Conservation (phyloP, 1,140 invertebrate species). For the Panagrolaimus sp. region DNA sequence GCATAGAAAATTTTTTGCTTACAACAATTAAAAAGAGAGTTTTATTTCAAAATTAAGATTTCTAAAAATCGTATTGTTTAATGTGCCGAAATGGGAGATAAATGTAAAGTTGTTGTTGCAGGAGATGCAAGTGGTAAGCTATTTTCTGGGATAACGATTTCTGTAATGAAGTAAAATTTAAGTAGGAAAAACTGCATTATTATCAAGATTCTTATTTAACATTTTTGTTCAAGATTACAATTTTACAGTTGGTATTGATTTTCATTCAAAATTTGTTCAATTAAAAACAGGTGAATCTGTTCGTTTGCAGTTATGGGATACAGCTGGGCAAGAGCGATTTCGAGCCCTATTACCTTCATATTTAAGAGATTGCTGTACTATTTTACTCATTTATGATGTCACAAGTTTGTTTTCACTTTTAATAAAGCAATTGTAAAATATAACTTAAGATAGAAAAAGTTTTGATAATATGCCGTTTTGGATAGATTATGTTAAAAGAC, state of each 20-base stretch:
- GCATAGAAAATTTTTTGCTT: not conserved
- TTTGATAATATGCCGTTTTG: not conserved
- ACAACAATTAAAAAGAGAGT: not conserved
- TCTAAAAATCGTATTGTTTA: too few relatives aligned
- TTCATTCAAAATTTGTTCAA: slow-evolving; percentile 3
- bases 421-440: not conserved
- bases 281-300: not conserved
- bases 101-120: not conserved
- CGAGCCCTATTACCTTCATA: slow-evolving; percentile 81
- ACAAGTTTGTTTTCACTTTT: not conserved
- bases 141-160: not conserved
- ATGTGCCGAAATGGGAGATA: not conserved
- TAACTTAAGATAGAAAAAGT: not conserved
- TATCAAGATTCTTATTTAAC: not conserved
- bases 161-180: not conserved
- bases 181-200: not conserved
- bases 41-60: slow-evolving; percentile 4
- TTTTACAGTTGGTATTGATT: slow-evolving; percentile 7
- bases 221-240: not conserved
- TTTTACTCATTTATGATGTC: slow-evolving; percentile 4
- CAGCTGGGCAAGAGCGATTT: slow-evolving; percentile 90
- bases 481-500: not conserved
- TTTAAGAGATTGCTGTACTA: not conserved
- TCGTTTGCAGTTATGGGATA: slow-evolving; percentile 95
- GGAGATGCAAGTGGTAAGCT: not conserved